Evolutionary conservation across 2,888 invertebrate genomes (phyloP), one percentile per base, ranked within the genome.

Genomic region (Microctonus hyperodae): DNA sequence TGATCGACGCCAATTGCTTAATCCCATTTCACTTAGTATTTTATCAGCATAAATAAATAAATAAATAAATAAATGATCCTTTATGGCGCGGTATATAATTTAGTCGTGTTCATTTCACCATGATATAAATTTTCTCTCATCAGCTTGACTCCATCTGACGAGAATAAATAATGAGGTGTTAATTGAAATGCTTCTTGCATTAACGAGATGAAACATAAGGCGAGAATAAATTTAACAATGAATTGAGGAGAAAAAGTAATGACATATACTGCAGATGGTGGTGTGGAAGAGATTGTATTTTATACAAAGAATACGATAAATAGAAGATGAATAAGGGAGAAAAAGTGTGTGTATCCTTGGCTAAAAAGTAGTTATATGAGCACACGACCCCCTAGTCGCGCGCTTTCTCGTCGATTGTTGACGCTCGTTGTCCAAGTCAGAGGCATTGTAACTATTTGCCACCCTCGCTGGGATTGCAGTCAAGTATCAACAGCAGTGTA

Each of bases 401-500:
- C 25, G 31, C 48, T 37, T 62, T 51, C 62, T 63, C 57, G 57
- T 63, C 62, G 67, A 62, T 58, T 67, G 67, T 67, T 58, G 62
- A 67, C 60, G 58, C 57, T 67, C 62, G 62, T 67, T 61, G 62
- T 57, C 35, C 55, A 58, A 67, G 67, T 66, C 66, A 56, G 55
- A 16, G 57, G 25, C 67, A 57, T 67, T 67, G 62, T 62, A 51
- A 35, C 40, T 51, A 62, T 67, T 67, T 50, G 48, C 55, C 51
- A 60, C 64, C 63, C 66, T 69, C 40, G 56, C 28, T n/a, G 61
- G 60, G 56, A 48, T 67, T 28, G 50, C 67, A 64, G 66, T 69
- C 69, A 69, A 69, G 69, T 69, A 66, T 66, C 64, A 66, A 61
- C 71, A 70, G 71, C 71, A 44, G 44, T 44, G 7, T n/a, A 16